Percentiles rank a stretch among this genome's conserved stretches.
phyloP scores from a whole-genome alignment of 37 sponge, comb jelly and placozoan species.

The Theonella swinhoei region DNA sequence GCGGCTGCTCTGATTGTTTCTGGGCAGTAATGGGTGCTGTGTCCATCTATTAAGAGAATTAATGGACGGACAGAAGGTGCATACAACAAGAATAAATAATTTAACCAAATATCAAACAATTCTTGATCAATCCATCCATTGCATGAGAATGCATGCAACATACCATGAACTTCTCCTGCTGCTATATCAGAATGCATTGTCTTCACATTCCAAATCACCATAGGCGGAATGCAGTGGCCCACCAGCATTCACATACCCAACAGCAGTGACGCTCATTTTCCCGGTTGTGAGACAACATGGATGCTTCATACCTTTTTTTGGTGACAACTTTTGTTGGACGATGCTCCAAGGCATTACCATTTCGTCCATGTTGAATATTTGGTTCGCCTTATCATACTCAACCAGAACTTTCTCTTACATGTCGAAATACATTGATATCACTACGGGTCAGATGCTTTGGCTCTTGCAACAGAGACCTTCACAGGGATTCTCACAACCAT shows the following conservation, averaged over 20 bases:
- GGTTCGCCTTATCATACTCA: slow-evolving; percentile 25
- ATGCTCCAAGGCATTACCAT: slow-evolving; percentile 30
- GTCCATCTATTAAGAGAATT: slow-evolving; percentile 75
- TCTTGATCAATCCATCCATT: slow-evolving; percentile 57
- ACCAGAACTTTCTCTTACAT: slow-evolving; percentile 1
- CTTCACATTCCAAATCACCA: slow-evolving; percentile 53
- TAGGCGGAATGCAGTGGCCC: slow-evolving; percentile 48
- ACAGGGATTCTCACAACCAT: slow-evolving; percentile 6
- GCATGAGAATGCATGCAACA: slow-evolving; percentile 25
- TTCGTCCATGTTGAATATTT: slow-evolving; percentile 51
- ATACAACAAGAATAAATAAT: slow-evolving; percentile 27
- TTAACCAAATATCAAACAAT: slow-evolving; percentile 56
- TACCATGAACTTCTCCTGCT: slow-evolving; percentile 56
- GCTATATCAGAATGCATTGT: slow-evolving; percentile 5
- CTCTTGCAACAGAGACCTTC: slow-evolving; percentile 4
- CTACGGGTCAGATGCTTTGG: not conserved
- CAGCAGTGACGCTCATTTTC: slow-evolving; percentile 42
- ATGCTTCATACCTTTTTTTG: not conserved
- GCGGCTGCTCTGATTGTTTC: not conserved
- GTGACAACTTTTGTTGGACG: slow-evolving; percentile 14
- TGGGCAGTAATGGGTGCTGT: slow-evolving; percentile 61
- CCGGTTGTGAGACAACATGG: not conserved
- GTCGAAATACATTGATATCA: slow-evolving; percentile 43
- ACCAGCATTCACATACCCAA: slow-evolving; percentile 55
- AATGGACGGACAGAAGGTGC: slow-evolving; percentile 39